Percentiles rank a stretch among this genome's conserved stretches.
Evolutionary conservation across 2,113 vertebrate species (phyloP).

Genomic region (Cryptoleucopteryx plumbea): DNA sequence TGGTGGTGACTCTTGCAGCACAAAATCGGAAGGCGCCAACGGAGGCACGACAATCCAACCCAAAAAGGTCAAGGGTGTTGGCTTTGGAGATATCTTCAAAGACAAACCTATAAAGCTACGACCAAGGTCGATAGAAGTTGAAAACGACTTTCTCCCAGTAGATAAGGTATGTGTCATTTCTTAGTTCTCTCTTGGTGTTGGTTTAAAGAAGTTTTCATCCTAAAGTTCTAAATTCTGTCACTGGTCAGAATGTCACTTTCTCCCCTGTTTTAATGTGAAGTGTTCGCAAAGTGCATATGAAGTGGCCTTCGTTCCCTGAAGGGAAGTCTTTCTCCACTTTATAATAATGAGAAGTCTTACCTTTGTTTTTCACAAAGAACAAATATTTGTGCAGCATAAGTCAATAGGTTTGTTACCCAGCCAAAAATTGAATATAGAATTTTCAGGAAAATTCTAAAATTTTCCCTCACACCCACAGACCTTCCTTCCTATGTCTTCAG

Average conservation of each 20-base stretch:
- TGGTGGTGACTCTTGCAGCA: slow-evolving; percentile 84
- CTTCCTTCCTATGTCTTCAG: background rate
- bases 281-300: background rate
- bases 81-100: slow-evolving; percentile 98
- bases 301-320: background rate
- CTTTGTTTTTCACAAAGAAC: background rate
- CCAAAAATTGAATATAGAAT: background rate
- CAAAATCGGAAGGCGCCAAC: slow-evolving; percentile 88
- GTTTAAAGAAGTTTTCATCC: background rate
- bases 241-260: background rate
- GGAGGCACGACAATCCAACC: slow-evolving; percentile 87
- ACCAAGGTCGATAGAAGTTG: slow-evolving; percentile 91
- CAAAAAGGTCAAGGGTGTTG: slow-evolving; percentile 94
- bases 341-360: background rate
- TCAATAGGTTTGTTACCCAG: background rate
- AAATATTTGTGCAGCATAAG: background rate
- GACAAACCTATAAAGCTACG: slow-evolving; percentile 95
- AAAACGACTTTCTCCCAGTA: slow-evolving; percentile 76
- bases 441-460: background rate
- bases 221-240: background rate
- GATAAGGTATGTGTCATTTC: slow-evolving; percentile 81
- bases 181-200: slow-evolving; percentile 4
- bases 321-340: background rate
- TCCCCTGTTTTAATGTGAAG: background rate
- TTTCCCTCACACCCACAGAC: background rate